phyloP scores from a whole-genome alignment of 2,888 invertebrate genomes.

The Adineta ricciae region DNA sequence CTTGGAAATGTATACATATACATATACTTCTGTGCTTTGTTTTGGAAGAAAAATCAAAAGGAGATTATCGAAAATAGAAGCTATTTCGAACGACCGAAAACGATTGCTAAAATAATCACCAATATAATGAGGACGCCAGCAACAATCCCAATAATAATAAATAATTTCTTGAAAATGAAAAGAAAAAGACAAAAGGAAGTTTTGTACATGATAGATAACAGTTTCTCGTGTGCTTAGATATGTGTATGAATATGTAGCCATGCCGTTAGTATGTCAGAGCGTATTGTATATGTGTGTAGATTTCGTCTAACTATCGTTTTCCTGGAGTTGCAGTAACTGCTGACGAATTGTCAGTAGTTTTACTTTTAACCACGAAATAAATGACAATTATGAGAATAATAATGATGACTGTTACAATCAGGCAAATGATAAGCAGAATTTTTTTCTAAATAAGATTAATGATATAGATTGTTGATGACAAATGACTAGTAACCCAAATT shows the following conservation, averaged over 20 bases:
- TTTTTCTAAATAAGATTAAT: neutral
- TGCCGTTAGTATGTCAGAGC: neutral
- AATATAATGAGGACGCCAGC: neutral
- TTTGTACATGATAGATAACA: neutral
- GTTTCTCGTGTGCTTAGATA: neutral
- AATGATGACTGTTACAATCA: neutral
- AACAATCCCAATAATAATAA: neutral
- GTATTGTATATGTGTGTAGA: neutral
- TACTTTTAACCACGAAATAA: neutral
- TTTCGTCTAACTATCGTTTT: neutral
- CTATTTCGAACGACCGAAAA: neutral
- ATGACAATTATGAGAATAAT: neutral
- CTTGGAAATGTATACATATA: neutral
- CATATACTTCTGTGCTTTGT: neutral
- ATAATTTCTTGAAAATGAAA: conserved; percentile 1
- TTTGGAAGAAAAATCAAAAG: neutral
- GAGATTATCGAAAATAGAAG: neutral
- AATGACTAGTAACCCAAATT: neutral
- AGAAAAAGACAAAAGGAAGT: no score
- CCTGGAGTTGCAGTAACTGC: neutral
- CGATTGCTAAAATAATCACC: neutral
- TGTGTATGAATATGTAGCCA: neutral
- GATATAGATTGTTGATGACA: neutral
- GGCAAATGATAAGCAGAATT: neutral
- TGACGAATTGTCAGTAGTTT: neutral